These are phyloP conservation scores for Plodia interpunctella DNA, from an alignment of 1,140 invertebrate genomes.

Conservation along the genomic window DNA sequence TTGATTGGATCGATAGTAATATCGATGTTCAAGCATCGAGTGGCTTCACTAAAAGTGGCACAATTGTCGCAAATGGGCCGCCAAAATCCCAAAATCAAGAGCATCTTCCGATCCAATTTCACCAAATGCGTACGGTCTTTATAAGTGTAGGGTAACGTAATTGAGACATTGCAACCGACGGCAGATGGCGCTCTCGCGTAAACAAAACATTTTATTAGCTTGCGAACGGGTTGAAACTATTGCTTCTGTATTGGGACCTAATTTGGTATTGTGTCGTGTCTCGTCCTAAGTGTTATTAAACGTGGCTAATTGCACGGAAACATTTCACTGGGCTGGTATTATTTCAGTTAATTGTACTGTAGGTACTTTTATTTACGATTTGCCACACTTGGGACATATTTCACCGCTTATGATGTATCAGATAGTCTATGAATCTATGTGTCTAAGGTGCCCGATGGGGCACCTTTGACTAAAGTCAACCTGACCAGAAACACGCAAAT, in stretches of 20 bases:
- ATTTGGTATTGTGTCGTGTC: conserved; percentile 7
- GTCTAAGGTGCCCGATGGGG: no score
- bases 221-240: conserved; percentile 27
- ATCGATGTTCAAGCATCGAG: no score
- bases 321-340: background rate
- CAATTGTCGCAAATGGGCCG: conserved; percentile 11
- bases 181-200: conserved; percentile 19
- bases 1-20: no score
- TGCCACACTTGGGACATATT: no score
- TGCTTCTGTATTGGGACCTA: conserved; percentile 19
- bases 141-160: conserved; percentile 14
- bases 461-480: no score
- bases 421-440: no score
- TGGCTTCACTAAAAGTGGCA: background rate
- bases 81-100: conserved; percentile 16
- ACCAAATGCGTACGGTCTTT: conserved; percentile 9
- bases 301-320: background rate
- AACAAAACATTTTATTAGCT: conserved; percentile 29
- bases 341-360: no score
- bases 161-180: conserved; percentile 14
- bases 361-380: no score
- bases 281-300: background rate
- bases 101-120: conserved; percentile 14
- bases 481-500: no score
- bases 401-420: no score